phyloP scores from a whole-genome alignment of 2,888 invertebrate genomes.

The Phengaris arion region DNA sequence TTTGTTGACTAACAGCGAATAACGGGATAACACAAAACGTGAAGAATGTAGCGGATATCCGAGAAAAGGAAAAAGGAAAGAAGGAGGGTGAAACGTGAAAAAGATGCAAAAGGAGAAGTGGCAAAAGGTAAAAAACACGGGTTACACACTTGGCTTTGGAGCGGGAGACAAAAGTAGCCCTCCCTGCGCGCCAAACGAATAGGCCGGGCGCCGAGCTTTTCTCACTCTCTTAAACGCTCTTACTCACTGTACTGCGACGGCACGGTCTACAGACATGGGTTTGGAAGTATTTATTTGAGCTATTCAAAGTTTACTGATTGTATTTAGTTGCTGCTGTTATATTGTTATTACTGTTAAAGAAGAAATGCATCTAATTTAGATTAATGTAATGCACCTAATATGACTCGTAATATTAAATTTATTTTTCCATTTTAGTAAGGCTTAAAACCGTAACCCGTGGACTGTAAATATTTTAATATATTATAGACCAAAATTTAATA shows the following conservation, averaged over 20 bases:
- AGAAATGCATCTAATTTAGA: too few species aligned
- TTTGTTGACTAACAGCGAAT: constrained; percentile 21
- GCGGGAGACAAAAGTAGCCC: constrained; percentile 66
- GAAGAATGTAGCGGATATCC: constrained; percentile 18
- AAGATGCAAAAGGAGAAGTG: constrained; percentile 40
- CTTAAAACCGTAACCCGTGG: too few species aligned
- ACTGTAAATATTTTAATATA: too few species aligned
- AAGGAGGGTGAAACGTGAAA: constrained; percentile 30
- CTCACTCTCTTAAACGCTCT: constrained; percentile 75
- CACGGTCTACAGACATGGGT: constrained; percentile 48
- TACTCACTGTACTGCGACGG: constrained; percentile 49
- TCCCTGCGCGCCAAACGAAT: constrained; percentile 68
- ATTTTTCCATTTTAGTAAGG: too few species aligned
- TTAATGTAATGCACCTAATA: too few species aligned
- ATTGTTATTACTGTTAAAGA: too few species aligned
- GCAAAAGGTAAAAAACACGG: constrained; percentile 40
- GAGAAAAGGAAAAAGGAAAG: constrained; percentile 20
- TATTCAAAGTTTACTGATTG: too few species aligned
- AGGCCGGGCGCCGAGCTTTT: constrained; percentile 75
- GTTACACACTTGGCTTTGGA: constrained; percentile 47
- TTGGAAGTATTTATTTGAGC: constrained; percentile 29
- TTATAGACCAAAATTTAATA: too few species aligned
- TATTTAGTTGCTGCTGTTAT: too few species aligned
- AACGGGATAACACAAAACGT: constrained; percentile 7
- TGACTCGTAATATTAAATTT: too few species aligned